phyloP scores from a whole-genome alignment of 2,797 vertebrate species.

The Premnoplex brunnescens region DNA sequence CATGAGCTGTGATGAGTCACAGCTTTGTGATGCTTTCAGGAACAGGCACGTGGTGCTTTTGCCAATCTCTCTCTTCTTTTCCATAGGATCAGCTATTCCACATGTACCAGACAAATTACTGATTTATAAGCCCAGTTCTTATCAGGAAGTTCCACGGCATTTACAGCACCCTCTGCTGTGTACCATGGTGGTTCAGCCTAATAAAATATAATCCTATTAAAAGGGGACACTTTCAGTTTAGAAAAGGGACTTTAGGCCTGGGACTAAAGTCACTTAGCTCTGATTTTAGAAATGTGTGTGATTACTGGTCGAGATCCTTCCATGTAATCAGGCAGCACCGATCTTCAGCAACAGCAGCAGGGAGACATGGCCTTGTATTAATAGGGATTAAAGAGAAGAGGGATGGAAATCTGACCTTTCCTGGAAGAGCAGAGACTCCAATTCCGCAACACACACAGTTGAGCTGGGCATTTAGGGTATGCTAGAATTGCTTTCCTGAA shows the following conservation, averaged over 20 bases:
- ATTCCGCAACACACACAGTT: neutral
- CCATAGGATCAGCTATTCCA: neutral
- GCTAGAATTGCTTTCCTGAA: neutral
- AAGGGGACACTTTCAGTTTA: neutral
- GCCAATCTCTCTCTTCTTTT: neutral
- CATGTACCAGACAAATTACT: neutral
- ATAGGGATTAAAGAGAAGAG: neutral
- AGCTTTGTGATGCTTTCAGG: neutral
- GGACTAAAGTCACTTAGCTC: neutral
- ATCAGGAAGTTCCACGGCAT: neutral
- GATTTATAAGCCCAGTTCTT: neutral
- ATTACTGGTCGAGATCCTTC: neutral
- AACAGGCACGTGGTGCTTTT: neutral
- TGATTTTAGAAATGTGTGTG: neutral
- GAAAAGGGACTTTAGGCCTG: neutral
- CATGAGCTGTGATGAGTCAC: neutral
- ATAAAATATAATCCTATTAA: constrained; percentile 1
- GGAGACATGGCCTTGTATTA: neutral
- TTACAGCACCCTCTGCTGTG: neutral
- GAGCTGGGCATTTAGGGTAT: neutral
- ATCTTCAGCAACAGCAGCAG: neutral
- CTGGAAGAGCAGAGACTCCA: neutral
- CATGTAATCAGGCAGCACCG: neutral
- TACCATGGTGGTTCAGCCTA: neutral
- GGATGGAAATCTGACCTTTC: neutral